Evolutionary conservation across 2,888 invertebrate genomes (phyloP), one percentile per base, ranked within the genome.

Genomic region (Cylindroiulus punctatus): DNA sequence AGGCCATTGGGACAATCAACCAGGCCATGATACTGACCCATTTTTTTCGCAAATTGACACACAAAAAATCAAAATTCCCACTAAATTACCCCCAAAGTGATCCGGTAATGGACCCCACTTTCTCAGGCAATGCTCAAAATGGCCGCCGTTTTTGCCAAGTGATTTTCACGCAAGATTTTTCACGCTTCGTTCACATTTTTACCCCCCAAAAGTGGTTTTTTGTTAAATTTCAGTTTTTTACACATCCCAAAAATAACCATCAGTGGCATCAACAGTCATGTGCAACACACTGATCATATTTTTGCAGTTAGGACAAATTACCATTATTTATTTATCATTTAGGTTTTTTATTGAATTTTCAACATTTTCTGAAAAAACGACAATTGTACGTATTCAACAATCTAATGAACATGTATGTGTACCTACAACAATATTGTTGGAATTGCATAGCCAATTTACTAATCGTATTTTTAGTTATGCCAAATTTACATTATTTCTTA

Each of bases 1-100:
- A 76, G 76, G 76, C 76, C 26, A 76, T 76, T 76, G 76, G 76
- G 76, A 26, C 30, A 17, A 76, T 76, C 30, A 30, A 76, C 30
- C 14, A 14, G 5, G 30, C 76, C 30, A 76, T 30, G 30, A 1
- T 26, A 76, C 76, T 76, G 76, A 76, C 76, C 76, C 76, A 76
- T 76, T 76, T 76, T 76, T 76, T 76, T 3, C 10, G 1, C 12
- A 30, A 30, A 30, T 76, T 17, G 65, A 44, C 12, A 30, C n/a
- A n/a, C n/a, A 76, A 76, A 76, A 76, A 76, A 30, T 14, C 30
- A 12, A 76, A 76, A 30, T 76, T 30, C 76, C 17, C 30, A 30
- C 30, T 14, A 30, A 76, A 30, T 76, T 76, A 17, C 76, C 76
- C n/a, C 76, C 17, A 8, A 30, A 76, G 76, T 76, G 52, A 5